Base-by-base conservation (phyloP, 1,140 invertebrate species). In the Orius laevigatus region DNA sequence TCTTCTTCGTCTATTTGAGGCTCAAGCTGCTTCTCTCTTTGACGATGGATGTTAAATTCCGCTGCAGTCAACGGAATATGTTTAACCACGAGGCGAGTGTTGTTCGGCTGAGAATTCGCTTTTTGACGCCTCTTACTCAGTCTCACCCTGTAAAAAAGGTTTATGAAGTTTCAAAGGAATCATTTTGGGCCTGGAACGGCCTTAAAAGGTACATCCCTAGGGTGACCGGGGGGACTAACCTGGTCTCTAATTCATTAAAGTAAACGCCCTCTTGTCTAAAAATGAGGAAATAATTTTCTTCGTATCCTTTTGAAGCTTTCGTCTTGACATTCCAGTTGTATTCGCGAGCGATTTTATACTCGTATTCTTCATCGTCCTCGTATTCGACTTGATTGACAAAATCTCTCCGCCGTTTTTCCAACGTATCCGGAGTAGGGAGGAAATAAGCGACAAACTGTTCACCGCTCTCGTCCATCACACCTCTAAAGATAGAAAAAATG, bases 291-390 rank as follows among this genome's bases (percentile, higher is more conserved):
- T 97, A 98, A 65, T 94, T 98, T 65, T 98, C 94, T 66, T 97
- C 92, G 60, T 96, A 97, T 34, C 92, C 93, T 64, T 95, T 93
- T 0, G 87, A 91, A 0, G 88, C 80, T 71, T 97, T 98, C 63
- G 88, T 96, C 63, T 98, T 97, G 2, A 98, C 93, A 67, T 96
- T 97, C 94, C 93, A 97, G 59, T 94, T 93, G 60, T 94, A 94
- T 63, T 94, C 89, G 56, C 90, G 71, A 1, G 88, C 85, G 81
- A 94, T 92, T 67, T 88, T 87, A 58, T 94, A 93, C 55, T 94
- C 88, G 62, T 94, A 95, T 49, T 87, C 85, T 46, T 92, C 84
- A 1, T 89, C 89, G 44, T 93, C 89, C 52, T 79, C 77, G 66
- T 95, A 96, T 1, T 88, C 78, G n/a, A 86, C 70, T 18, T 66